Conservation (phyloP, 30 jellyfish, hydroid and myxozoan genomes). For the Pseudorhiza aurosa region DNA sequence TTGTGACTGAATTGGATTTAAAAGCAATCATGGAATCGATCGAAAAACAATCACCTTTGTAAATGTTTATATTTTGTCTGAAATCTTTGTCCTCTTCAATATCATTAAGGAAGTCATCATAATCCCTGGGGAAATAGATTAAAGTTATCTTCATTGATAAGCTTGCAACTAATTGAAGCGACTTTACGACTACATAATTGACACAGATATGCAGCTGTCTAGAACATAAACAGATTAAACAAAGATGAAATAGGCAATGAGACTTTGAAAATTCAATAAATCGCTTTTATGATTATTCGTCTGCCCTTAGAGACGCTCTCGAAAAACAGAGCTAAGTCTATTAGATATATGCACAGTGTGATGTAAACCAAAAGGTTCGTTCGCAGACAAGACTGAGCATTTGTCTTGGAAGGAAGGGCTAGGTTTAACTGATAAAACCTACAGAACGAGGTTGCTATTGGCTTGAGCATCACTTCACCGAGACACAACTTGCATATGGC, state of each 20-base stretch:
- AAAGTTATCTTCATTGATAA: too few relatives aligned
- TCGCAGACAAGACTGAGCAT: too few relatives aligned
- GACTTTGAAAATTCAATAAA: background rate
- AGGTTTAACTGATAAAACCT: too few relatives aligned
- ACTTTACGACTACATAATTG: background rate
- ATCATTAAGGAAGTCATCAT: constrained; percentile 95
- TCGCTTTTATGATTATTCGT: too few relatives aligned
- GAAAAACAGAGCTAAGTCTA: too few relatives aligned
- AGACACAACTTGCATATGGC: too few relatives aligned
- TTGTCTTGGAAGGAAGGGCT: too few relatives aligned
- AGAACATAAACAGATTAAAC: background rate
- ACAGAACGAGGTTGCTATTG: too few relatives aligned
- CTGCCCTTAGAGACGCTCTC: too few relatives aligned
- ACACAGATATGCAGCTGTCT: background rate
- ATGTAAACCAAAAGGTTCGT: too few relatives aligned
- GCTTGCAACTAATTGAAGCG: background rate
- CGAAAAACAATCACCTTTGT: constrained; percentile 74
- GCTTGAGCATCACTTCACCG: too few relatives aligned
- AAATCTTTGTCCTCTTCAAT: constrained; percentile 95
- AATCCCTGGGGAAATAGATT: constrained; percentile 68
- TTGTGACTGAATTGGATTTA: background rate
- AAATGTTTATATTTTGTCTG: constrained; percentile 82
- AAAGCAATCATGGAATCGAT: background rate
- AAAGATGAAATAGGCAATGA: background rate
- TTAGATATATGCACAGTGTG: too few relatives aligned